phyloP scores from a whole-genome alignment of 2,797 vertebrate species.

The Artibeus lituratus region DNA sequence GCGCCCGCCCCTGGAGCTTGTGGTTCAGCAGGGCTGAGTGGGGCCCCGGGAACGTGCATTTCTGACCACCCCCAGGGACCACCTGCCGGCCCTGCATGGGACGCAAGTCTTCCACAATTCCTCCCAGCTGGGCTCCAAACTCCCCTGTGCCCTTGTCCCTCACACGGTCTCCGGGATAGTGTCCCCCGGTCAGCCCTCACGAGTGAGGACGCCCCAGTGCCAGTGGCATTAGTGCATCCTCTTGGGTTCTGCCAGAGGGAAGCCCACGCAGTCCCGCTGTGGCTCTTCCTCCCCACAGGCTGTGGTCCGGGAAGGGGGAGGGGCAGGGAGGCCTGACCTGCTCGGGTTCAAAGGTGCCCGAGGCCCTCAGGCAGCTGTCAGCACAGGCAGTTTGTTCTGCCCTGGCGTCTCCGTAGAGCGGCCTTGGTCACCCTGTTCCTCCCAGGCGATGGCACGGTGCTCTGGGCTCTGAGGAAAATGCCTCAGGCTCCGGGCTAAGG shows the following conservation, averaged over 20 bases:
- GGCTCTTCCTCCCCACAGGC: background rate
- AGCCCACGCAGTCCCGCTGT: too few species aligned
- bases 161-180: too few species aligned
- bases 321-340: background rate
- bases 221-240: background rate
- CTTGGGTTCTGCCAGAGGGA: background rate
- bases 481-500: background rate
- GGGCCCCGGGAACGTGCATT: background rate
- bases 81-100: too few species aligned
- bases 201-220: background rate
- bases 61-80: too few species aligned
- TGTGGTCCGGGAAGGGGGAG: background rate
- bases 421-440: background rate
- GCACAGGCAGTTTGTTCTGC: background rate
- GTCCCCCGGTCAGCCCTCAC: fast-evolving
- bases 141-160: too few species aligned
- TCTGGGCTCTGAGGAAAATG: background rate
- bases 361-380: background rate
- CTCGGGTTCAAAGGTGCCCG: background rate
- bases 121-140: too few species aligned
- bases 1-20: too few species aligned
- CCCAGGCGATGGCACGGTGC: fast-evolving
- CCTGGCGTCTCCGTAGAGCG: background rate
- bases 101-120: too few species aligned
- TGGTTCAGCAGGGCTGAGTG: too few species aligned